Base-by-base conservation (phyloP, 2,113 vertebrate species). In the Epinephelus moara region DNA sequence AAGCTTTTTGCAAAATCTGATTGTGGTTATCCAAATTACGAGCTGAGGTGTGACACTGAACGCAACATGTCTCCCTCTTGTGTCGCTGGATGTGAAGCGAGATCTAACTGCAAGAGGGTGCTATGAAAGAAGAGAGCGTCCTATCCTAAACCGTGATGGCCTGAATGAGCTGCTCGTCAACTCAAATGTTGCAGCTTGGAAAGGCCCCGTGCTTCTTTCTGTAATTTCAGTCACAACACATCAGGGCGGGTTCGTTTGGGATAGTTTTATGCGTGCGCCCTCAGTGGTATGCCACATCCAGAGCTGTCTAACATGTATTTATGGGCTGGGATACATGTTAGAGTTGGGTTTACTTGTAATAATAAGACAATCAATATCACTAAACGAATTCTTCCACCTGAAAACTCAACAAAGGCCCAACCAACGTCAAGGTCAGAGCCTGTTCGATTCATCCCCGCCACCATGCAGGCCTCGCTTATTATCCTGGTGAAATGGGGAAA, bases 41-140 rank as follows among this genome's bases (percentile, higher is more conserved):
- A 90, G 75, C 70, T 57, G 40, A 30, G 52, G 45, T 11, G 9
- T 45, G 82, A 53, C 53, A 4, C 0, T 89, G 88, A 94, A 94
- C 15, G 89, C 88, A 73, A 0, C 92, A 82, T 6, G 30, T 6
- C 61, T 73, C 73, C 68, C 69, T 75, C 75, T 56, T 33, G 17
- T 70, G 89, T 82, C 19, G 55, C 70, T 78, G 88, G 73, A 73
- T 74, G 84, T 73, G 52, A 47, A 78, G 76, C 63, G 81, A 75
- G 78, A 62, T 84, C 23, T 33, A 69, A 70, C 84, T 85, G 89
- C 88, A 80, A 76, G 86, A 86, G 86, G 83, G 88, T 61, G 90
- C 90, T 73, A 10, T 83, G 88, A 53, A 90, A 74, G 69, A 73
- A 37, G 40, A 75, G 30, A 69, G 78, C 27, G 57, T 21, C 12